Evolutionary conservation across 2,113 vertebrate species (phyloP).

Genomic region (Mus spicilegus): DNA sequence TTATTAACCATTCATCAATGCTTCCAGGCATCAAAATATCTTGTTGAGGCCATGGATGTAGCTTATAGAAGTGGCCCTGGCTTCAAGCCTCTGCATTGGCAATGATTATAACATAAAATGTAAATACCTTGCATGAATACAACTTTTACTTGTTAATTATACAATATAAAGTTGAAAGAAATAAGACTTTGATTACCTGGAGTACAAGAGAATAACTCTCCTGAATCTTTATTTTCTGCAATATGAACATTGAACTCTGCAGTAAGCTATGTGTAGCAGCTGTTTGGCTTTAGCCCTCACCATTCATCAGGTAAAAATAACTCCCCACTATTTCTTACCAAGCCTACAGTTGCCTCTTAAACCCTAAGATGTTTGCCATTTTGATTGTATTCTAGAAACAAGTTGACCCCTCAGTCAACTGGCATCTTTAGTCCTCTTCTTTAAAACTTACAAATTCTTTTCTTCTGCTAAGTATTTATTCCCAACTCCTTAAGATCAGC

Average conservation of each 20-base stretch:
- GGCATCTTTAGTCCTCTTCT: neutral
- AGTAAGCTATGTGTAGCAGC: fast-evolving
- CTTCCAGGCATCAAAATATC: neutral
- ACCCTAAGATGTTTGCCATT: neutral
- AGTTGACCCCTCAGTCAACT: neutral
- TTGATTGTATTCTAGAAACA: neutral
- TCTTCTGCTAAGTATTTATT: neutral
- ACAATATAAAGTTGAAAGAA: neutral
- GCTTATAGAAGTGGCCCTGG: neutral
- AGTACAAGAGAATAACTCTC: neutral
- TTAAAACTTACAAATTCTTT: neutral
- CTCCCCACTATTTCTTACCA: neutral
- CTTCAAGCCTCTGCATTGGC: neutral
- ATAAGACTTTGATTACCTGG: neutral
- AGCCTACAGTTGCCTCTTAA: neutral
- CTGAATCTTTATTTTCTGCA: neutral
- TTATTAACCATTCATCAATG: neutral
- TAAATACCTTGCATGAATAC: neutral
- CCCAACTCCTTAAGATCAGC: neutral
- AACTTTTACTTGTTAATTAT: conserved; percentile 11
- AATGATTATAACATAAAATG: neutral
- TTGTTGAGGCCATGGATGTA: neutral
- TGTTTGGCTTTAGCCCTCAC: neutral
- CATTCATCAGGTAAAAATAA: neutral
- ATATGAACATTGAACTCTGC: neutral